These are phyloP conservation scores for Clostera curtula DNA, from an alignment of 2,888 invertebrate species.

Conservation along the genomic window DNA sequence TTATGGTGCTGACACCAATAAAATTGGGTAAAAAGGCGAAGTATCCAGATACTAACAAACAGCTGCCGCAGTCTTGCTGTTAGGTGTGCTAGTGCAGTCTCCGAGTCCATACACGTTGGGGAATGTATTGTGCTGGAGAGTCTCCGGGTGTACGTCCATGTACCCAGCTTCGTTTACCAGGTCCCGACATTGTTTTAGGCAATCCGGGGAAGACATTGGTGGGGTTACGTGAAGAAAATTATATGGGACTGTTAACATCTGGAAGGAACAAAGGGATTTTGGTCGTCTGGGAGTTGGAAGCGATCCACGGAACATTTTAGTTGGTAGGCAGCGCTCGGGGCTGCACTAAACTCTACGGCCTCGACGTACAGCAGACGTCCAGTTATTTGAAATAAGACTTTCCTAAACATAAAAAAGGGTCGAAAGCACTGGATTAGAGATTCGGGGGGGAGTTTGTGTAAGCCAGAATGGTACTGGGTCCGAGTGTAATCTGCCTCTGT, in stretches of 20 bases:
- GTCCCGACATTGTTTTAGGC: conserved; percentile 72
- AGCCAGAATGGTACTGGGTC: no score
- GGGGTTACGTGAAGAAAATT: conserved; percentile 91
- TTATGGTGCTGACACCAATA: no score
- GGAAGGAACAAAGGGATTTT: conserved; percentile 16
- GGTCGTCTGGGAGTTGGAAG: not conserved
- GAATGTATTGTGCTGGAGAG: conserved; percentile 85
- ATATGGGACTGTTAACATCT: conserved; percentile 74
- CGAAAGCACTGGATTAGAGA: no score
- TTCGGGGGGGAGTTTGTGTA: no score
- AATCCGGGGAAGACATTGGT: conserved; percentile 86
- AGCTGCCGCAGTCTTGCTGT: conserved; percentile 96
- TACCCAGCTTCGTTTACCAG: conserved; percentile 84
- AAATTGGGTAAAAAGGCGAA: not conserved
- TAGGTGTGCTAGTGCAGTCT: conserved; percentile 92
- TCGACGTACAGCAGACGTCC: no score
- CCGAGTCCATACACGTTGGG: conserved; percentile 93
- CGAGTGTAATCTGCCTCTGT: no score
- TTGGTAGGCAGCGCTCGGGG: no score
- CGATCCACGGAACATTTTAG: not conserved
- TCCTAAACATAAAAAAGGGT: no score
- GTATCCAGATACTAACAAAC: conserved; percentile 77
- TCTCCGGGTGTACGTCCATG: conserved; percentile 82
- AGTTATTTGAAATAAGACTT: no score
- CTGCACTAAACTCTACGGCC: no score